Percentiles rank a stretch among this genome's conserved stretches.
Conservation (phyloP, 2,888 invertebrate species). For the Cetonia aurata region DNA sequence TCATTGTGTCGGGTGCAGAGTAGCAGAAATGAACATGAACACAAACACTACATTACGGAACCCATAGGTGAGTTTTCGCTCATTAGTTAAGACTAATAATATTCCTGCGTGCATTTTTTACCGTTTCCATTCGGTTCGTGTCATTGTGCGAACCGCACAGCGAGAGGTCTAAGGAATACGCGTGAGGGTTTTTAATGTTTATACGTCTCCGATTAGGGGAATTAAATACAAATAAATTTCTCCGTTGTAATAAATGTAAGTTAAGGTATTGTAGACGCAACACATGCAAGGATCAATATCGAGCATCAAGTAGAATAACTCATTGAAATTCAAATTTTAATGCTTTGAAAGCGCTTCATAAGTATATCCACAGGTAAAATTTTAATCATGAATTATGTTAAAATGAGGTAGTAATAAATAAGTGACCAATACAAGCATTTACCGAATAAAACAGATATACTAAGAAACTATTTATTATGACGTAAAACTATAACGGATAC, state of each 20-base stretch:
- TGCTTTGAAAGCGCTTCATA: too few species aligned
- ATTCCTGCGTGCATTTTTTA: constrained; percentile 14
- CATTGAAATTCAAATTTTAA: too few species aligned
- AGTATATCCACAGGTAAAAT: too few species aligned
- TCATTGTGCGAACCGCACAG: constrained; percentile 17
- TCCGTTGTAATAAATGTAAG: not conserved
- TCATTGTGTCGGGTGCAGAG: constrained; percentile 59
- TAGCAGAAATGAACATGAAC: constrained; percentile 59
- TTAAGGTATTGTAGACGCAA: too few species aligned
- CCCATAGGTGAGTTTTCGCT: constrained; percentile 52
- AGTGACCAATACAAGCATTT: too few species aligned
- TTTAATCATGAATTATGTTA: too few species aligned
- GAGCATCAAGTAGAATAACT: too few species aligned
- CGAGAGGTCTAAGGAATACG: constrained; percentile 5
- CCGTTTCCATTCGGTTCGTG: constrained; percentile 7
- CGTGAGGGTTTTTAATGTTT: constrained; percentile 3
- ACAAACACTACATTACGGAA: constrained; percentile 56
- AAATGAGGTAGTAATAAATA: too few species aligned
- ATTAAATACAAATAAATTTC: constrained; percentile 30
- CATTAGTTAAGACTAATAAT: constrained; percentile 53
- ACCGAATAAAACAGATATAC: too few species aligned
- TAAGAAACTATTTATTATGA: too few species aligned
- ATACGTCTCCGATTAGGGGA: constrained; percentile 2
- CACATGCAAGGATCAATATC: too few species aligned
- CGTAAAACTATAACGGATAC: too few species aligned